Conservation (phyloP, 2,888 invertebrate genomes). For the Kryphioiulus occultus region DNA sequence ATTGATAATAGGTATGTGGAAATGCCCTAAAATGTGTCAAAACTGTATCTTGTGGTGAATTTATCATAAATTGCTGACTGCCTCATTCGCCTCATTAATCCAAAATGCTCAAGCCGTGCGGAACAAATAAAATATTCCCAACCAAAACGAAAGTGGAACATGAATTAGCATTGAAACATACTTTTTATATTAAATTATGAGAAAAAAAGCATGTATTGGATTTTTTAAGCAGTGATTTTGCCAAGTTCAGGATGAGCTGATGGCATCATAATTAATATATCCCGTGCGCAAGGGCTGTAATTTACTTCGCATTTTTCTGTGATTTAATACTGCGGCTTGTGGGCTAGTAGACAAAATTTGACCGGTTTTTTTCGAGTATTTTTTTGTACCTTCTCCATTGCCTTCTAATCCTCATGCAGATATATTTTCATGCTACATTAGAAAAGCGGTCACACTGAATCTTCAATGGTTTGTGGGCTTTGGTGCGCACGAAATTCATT, state of each 20-base stretch:
- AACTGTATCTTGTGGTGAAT: no score
- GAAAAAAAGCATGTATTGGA: no score
- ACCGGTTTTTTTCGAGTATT: not conserved
- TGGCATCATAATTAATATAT: not conserved
- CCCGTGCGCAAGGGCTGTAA: not conserved
- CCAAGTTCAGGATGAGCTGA: not conserved
- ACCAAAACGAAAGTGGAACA: no score
- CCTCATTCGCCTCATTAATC: no score
- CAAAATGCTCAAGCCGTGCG: no score
- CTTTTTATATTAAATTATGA: no score
- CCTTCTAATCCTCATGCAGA: not conserved
- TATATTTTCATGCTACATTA: conserved; percentile 29
- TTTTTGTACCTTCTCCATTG: not conserved
- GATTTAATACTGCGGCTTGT: not conserved
- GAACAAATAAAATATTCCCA: no score
- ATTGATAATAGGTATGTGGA: no score
- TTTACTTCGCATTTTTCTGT: not conserved
- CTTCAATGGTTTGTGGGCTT: conserved; percentile 32
- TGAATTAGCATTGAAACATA: no score
- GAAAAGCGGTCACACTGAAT: conserved; percentile 38
- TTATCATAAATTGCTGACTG: no score
- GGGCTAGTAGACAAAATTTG: conserved; percentile 9
- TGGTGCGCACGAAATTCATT: conserved; percentile 4
- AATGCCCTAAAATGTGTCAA: no score
- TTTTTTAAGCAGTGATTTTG: no score